A percentile compares a stretch with the other conserved stretches of the same genome.
These are phyloP conservation scores for Hemithea aestivaria DNA, from an alignment of 2,888 invertebrate species.

Conservation along the genomic window DNA sequence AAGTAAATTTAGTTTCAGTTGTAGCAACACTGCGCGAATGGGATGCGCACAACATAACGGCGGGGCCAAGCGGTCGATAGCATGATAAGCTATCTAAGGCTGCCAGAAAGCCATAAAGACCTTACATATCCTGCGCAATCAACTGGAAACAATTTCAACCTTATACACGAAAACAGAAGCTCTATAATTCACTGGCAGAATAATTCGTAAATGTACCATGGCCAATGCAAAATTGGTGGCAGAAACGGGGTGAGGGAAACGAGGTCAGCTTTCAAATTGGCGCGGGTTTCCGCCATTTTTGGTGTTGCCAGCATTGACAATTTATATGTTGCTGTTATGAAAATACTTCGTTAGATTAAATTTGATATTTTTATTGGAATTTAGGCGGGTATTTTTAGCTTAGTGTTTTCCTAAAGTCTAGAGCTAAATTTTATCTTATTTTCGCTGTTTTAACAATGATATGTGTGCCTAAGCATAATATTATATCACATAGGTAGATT, in stretches of 20 bases:
- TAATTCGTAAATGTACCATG: neutral
- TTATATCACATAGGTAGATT: too few relatives aligned
- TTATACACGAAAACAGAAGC: neutral
- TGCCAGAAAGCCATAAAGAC: conserved; percentile 2
- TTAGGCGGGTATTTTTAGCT: neutral
- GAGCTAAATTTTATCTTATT: too few relatives aligned
- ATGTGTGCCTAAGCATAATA: too few relatives aligned
- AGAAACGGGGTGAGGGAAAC: conserved; percentile 44
- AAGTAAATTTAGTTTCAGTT: too few relatives aligned
- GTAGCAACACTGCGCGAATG: conserved; percentile 5
- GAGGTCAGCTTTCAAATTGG: conserved; percentile 57
- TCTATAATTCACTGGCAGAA: neutral
- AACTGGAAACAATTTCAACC: neutral
- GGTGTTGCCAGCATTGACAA: conserved; percentile 34
- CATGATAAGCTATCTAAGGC: conserved; percentile 16
- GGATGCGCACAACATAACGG: conserved; percentile 1
- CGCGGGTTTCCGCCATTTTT: conserved; percentile 54
- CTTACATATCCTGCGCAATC: neutral
- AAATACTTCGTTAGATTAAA: neutral
- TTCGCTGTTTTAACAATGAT: too few relatives aligned
- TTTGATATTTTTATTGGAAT: too few relatives aligned
- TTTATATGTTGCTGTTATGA: conserved; percentile 1
- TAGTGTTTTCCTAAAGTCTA: too few relatives aligned
- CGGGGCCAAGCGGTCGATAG: conserved; percentile 12
- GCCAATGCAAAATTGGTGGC: conserved; percentile 27